Evolutionary conservation across 37 sponge, comb jelly and placozoan species (phyloP).

Genomic region (Halichondria panicea): DNA sequence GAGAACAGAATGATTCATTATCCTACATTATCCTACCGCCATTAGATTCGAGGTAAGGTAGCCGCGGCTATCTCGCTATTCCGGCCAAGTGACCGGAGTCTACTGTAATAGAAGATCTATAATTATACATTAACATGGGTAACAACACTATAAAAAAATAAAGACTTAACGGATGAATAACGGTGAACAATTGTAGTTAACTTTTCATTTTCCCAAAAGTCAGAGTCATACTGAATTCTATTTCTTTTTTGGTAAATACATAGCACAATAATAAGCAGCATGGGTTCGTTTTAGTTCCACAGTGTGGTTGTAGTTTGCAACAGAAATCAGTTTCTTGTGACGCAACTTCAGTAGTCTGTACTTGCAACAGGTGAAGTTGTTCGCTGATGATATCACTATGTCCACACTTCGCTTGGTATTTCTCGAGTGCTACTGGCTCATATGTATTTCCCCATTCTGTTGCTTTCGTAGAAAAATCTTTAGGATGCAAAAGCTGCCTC

Average conservation of each 20-base stretch:
- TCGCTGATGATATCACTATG: constrained; percentile 19
- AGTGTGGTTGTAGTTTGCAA: not conserved
- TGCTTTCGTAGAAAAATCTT: constrained; percentile 14
- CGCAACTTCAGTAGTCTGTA: constrained; percentile 6
- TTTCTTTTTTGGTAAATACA: constrained; percentile 41
- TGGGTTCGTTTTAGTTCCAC: constrained; percentile 28
- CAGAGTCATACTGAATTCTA: constrained; percentile 33
- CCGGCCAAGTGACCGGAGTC: too few species aligned
- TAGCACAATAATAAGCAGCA: constrained; percentile 42
- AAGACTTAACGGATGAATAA: too few species aligned
- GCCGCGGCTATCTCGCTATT: too few species aligned
- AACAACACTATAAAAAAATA: too few species aligned
- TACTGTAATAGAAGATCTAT: too few species aligned
- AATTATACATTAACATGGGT: too few species aligned
- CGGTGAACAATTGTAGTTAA: too few species aligned
- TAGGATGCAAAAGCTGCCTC: too few species aligned
- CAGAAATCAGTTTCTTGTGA: constrained; percentile 8
- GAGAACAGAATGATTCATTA: too few species aligned
- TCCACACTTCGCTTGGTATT: not conserved
- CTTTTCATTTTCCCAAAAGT: too few species aligned
- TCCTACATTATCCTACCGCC: too few species aligned
- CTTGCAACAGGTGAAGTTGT: constrained; percentile 32
- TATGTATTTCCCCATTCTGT: constrained; percentile 21
- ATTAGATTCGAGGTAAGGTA: too few species aligned
- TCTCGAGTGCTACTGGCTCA: constrained; percentile 21